A percentile compares a stretch with the other conserved stretches of the same genome.
Evolutionary conservation across 2,113 vertebrate species (phyloP).

Genomic region (Poecile atricapillus): DNA sequence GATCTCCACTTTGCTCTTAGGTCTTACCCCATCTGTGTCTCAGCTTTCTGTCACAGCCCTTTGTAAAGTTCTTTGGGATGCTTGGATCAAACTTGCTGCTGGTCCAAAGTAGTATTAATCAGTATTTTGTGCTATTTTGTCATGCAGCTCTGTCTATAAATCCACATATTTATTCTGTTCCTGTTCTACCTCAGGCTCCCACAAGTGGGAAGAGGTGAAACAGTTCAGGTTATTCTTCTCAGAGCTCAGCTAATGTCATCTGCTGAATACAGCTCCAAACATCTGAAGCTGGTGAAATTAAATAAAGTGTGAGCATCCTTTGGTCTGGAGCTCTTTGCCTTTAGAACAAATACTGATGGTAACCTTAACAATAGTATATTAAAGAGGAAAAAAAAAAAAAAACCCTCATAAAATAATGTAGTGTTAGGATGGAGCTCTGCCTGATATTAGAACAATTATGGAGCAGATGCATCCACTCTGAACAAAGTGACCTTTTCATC

Average conservation of each 20-base stretch:
- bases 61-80: background rate
- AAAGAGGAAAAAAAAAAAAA: background rate
- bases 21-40: rapidly evolving
- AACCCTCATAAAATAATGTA: background rate
- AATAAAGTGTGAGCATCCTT: conserved; percentile 40
- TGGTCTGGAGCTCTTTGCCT: conserved; percentile 39
- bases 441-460: conserved; percentile 64
- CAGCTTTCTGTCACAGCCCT: background rate
- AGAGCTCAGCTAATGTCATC: conserved; percentile 12
- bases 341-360: conserved; percentile 10
- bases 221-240: background rate
- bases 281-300: conserved; percentile 46
- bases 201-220: background rate
- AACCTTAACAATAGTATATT: conserved; percentile 41
- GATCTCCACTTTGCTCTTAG: background rate
- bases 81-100: background rate
- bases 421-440: conserved; percentile 53
- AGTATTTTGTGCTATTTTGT: background rate
- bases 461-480: conserved; percentile 65
- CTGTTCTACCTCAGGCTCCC: background rate
- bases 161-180: background rate
- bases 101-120: background rate
- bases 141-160: background rate
- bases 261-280: background rate
- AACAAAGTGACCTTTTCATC: conserved; percentile 79